Evolutionary conservation across 2,888 invertebrate genomes (phyloP), one percentile per base, ranked within the genome.

Genomic region (Ectemnius cavifrons): DNA sequence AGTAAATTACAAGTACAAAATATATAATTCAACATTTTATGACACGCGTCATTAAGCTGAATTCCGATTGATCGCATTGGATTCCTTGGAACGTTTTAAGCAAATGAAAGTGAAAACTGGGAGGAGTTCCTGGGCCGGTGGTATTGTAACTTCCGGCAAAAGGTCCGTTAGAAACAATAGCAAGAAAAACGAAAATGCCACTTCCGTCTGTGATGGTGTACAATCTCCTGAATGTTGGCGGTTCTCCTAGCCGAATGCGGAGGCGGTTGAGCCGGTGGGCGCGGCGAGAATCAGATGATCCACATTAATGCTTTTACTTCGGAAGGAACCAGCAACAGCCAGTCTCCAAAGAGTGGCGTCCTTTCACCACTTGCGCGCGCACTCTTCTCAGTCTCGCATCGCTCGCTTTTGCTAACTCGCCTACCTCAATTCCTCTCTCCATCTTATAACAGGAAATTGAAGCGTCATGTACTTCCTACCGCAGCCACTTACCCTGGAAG

Each of bases 281-380:
- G 57, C 23, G 67, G 63, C 56, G 49, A 66, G 67, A 67, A 69
- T 61, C 56, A 61, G 80, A 73, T 80, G 73, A 85, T 84, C 68
- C 68, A 80, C 77, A 73, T 80, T 71, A 73, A 52, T 68, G 71
- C 74, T 80, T 60, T 80, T 82, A 81, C 75, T 77, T 71, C 49
- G 61, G 28, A 62, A 75, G 57, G 37, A 37, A 37, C 37, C 37
- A 71, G 75, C 76, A 71, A 73, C 76, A 66, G 65, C 67, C 59
- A 61, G 64, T 46, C 56, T 52, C 66, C 47, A 62, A 20, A 20
- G 27, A 45, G 57, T 64, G 58, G 77, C 67, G 75, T 79, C 84
- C 84, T 85, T 85, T 84, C 84, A 84, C 84, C 78, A 65, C 62
- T 78, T 73, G 73, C 78, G 73, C 67, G 58, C 62, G 61, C 73